Percentiles rank a stretch among this genome's conserved stretches.
Conservation (phyloP, 2,113 vertebrate species). For the Dinomys branickii region DNA sequence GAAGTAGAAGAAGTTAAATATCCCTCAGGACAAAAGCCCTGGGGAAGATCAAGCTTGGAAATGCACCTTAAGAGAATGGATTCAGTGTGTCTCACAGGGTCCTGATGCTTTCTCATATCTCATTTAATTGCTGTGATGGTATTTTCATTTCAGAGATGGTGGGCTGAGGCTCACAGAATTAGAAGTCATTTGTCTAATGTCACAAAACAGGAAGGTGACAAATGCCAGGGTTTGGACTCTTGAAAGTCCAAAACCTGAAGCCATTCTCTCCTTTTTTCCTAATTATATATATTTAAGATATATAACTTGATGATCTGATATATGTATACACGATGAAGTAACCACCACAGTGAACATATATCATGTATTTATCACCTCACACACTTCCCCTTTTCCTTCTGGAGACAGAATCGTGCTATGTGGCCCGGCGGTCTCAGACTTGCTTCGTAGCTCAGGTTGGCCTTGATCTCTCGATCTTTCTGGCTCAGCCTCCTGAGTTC, state of each 20-base stretch:
- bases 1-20: background rate
- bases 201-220: background rate
- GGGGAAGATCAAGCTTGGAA: background rate
- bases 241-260: background rate
- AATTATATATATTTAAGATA: background rate
- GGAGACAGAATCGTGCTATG: background rate
- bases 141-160: background rate
- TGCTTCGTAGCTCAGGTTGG: background rate
- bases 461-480: background rate
- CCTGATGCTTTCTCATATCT: accelerated
- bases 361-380: background rate
- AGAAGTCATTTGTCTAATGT: background rate
- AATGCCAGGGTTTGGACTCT: background rate
- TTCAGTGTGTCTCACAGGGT: background rate
- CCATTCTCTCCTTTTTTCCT: accelerated
- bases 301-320: background rate
- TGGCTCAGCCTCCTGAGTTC: background rate
- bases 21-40: background rate
- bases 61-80: background rate
- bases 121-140: background rate
- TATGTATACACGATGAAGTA: background rate
- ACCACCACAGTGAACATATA: background rate
- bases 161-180: background rate
- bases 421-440: background rate
- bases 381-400: background rate